Evolutionary conservation across 2,888 invertebrate genomes (phyloP), one percentile per base, ranked within the genome.

Genomic region (Cataglyphis altisquamis): DNA sequence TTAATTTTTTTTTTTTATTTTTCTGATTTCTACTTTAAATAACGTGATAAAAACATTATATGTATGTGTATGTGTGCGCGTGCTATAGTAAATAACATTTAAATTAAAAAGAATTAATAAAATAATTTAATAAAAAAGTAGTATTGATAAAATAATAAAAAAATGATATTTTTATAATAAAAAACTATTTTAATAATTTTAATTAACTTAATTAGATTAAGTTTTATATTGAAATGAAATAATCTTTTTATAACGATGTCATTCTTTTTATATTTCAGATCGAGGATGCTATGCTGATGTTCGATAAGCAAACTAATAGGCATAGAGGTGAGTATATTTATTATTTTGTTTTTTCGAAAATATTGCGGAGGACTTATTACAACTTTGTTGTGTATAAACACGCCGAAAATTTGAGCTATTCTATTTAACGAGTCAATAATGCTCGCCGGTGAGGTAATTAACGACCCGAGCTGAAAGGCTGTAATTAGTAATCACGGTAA

Each of bases 231-330:
- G 36, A 15, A 36, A 25, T 39, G n/a, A 70, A 62, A 18, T 18
- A 39, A 57, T 66, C 60, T 25, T 12, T 81, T 18, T 60, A 66
- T 86, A 1, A 87, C 63, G 36, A 12, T 70, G 5, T 36, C 25
- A 3, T 83, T 90, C 87, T 52, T 95, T 94, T 95, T 95, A 96
- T 96, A 95, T 98, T 98, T 87, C 98, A 99, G 99, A 99, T 99
- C 95, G 99, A 99, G 96, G 99, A 99, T 95, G 99, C 99, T 94
- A 99, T 99, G 99, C 97, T 99, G 95, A 99, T 99, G 99, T 99
- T 99, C 96, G 99, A 99, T 96, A 99, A 99, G 97, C 99, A 99
- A 95, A 99, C 99, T 95, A 99, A 99, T 97, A 98, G 99, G 96
- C 99, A 99, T 96, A 98, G 99, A 98, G 98, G 98, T 98, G 83